Percentiles rank a stretch among this genome's conserved stretches.
phyloP scores from a whole-genome alignment of 1,140 invertebrate genomes.

The Drosophila subobscura region DNA sequence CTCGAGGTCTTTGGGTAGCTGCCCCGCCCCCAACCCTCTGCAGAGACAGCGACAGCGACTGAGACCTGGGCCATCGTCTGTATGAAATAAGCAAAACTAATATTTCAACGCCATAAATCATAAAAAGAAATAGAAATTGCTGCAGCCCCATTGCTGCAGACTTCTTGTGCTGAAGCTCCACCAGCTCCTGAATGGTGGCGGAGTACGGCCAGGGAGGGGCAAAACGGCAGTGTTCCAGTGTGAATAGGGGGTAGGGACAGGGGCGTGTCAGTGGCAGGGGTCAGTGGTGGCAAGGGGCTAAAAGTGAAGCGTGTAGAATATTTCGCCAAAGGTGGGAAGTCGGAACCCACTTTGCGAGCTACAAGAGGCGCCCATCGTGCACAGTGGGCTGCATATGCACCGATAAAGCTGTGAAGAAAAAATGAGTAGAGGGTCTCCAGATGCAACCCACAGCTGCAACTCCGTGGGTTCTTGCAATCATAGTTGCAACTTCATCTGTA shows the following conservation, averaged over 20 bases:
- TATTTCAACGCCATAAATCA: conserved; percentile 78
- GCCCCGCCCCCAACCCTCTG: too few species aligned
- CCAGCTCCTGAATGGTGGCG: conserved; percentile 14
- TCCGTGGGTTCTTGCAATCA: too few species aligned
- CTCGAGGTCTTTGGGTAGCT: too few species aligned
- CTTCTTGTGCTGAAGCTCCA: background rate
- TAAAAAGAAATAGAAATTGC: conserved; percentile 72
- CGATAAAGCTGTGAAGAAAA: too few species aligned
- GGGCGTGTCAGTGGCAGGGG: conserved; percentile 13
- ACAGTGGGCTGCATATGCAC: too few species aligned
- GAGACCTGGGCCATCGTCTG: conserved; percentile 39
- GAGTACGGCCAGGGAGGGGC: background rate
- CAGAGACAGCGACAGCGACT: background rate
- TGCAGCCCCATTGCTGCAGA: conserved; percentile 47
- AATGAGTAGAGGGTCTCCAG: too few species aligned
- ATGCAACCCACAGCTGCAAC: too few species aligned
- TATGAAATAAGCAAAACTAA: conserved; percentile 79
- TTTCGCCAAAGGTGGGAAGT: background rate
- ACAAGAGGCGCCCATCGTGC: too few species aligned
- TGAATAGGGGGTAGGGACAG: background rate
- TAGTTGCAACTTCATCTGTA: too few species aligned
- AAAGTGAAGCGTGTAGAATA: conserved; percentile 12
- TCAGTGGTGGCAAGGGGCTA: background rate
- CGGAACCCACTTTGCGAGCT: background rate
- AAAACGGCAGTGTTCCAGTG: background rate